These are phyloP conservation scores for Ditylenchus dipsaci DNA, from an alignment of 1,140 invertebrate species.

Conservation along the genomic window DNA sequence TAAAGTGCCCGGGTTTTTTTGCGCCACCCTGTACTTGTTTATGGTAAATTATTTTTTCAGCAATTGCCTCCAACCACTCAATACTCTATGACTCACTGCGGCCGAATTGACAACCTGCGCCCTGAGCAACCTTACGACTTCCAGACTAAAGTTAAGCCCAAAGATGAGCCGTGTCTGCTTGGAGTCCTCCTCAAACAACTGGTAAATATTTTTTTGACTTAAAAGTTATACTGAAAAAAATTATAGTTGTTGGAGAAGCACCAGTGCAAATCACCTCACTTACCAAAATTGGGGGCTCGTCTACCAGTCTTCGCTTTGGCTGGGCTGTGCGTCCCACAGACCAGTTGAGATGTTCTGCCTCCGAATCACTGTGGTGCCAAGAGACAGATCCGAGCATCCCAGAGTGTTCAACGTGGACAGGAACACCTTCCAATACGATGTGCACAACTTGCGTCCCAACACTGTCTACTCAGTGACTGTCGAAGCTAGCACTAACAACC, in stretches of 20 bases:
- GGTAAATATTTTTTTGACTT: background rate
- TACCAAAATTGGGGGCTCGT: slow-evolving; percentile 42
- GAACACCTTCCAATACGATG: slow-evolving; percentile 52
- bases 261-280: slow-evolving; percentile 43
- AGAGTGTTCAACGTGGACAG: slow-evolving; percentile 52
- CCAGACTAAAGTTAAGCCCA: slow-evolving; percentile 43
- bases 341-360: slow-evolving; percentile 44
- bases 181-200: slow-evolving; percentile 42
- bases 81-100: slow-evolving; percentile 47
- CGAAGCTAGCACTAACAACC: slow-evolving; percentile 45
- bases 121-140: slow-evolving; percentile 52
- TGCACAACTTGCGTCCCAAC: slow-evolving; percentile 45
- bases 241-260: background rate
- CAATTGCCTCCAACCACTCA: slow-evolving; percentile 52
- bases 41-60: background rate
- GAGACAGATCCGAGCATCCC: slow-evolving; percentile 44
- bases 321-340: slow-evolving; percentile 51
- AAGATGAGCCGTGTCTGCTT: slow-evolving; percentile 46
- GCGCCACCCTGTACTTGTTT: no score
- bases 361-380: slow-evolving; percentile 49
- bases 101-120: slow-evolving; percentile 50
- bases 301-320: slow-evolving; percentile 42
- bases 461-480: slow-evolving; percentile 57
- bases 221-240: no score
- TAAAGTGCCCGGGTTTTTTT: no score